Conservation (phyloP, 2,113 vertebrate genomes). For the Garra rufa region DNA sequence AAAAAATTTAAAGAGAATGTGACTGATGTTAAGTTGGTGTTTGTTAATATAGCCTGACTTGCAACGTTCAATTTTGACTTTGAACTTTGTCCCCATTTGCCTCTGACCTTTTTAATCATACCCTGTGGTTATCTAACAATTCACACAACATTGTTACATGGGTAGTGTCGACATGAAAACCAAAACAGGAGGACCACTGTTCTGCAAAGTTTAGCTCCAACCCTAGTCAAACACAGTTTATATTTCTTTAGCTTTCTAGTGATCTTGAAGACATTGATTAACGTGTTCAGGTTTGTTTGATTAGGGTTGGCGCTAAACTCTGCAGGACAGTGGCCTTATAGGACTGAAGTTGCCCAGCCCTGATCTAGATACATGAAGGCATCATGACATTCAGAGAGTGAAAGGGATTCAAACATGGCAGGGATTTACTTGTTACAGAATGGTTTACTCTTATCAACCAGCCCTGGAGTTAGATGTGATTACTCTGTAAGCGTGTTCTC, state of each 20-base stretch:
- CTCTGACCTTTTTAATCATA: slow-evolving; percentile 1
- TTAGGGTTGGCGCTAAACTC: too few relatives aligned
- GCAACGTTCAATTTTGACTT: neutral
- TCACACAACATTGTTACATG: neutral
- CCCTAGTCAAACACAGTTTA: too few relatives aligned
- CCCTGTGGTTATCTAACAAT: neutral
- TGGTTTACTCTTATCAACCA: neutral
- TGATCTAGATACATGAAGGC: neutral
- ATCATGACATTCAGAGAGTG: slow-evolving; percentile 1
- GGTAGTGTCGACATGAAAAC: neutral
- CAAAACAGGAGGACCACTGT: too few relatives aligned
- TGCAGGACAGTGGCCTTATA: too few relatives aligned
- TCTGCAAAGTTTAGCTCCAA: too few relatives aligned
- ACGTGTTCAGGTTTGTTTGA: too few relatives aligned
- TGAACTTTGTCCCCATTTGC: neutral
- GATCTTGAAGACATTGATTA: too few relatives aligned
- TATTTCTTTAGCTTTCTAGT: too few relatives aligned
- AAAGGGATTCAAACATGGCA: neutral
- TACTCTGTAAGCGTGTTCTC: neutral
- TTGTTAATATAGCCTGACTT: neutral
- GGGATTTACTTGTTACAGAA: slow-evolving; percentile 15
- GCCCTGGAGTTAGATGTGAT: neutral
- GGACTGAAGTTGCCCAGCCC: too few relatives aligned
- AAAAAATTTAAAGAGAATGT: slow-evolving; percentile 55
- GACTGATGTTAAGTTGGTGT: slow-evolving; percentile 20